A percentile compares a stretch with the other conserved stretches of the same genome.
phyloP scores from a whole-genome alignment of 2,888 invertebrate species.

The Ophion ellenae region DNA sequence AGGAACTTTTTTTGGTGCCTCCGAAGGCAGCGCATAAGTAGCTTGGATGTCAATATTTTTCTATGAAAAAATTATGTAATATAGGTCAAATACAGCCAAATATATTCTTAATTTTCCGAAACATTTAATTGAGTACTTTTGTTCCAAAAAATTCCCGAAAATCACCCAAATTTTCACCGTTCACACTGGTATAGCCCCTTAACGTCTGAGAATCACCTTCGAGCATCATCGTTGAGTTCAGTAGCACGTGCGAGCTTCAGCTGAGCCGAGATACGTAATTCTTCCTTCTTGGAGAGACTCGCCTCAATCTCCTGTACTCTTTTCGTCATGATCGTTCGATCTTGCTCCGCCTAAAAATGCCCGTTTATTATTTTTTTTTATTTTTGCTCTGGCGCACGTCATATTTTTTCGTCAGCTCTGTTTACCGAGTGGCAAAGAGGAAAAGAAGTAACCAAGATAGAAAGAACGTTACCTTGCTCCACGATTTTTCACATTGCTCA shows the following conservation, averaged over 20 bases:
- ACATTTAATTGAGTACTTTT: no score
- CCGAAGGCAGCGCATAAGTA: no score
- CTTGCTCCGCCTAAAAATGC: conserved; percentile 85
- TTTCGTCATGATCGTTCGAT: conserved; percentile 87
- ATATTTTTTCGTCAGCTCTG: background rate
- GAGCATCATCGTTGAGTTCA: conserved; percentile 89
- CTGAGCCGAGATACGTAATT: conserved; percentile 87
- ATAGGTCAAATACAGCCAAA: no score
- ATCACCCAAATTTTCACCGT: no score
- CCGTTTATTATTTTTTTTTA: background rate
- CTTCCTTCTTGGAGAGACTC: conserved; percentile 88
- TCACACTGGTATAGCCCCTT: no score
- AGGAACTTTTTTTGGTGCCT: no score
- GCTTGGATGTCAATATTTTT: no score
- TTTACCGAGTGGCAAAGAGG: background rate
- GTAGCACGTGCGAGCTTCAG: conserved; percentile 88
- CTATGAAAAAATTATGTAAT: no score
- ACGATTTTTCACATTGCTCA: conserved; percentile 96
- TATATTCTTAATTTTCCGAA: no score
- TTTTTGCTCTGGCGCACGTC: background rate
- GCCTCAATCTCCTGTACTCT: conserved; percentile 89
- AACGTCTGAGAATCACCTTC: conserved; percentile 84
- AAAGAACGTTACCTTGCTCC: conserved; percentile 87
- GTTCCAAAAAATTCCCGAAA: no score
- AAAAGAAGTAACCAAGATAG: background rate